A percentile compares a stretch with the other conserved stretches of the same genome.
Conservation (phyloP, 2,888 invertebrate genomes). For the Tipula unca region DNA sequence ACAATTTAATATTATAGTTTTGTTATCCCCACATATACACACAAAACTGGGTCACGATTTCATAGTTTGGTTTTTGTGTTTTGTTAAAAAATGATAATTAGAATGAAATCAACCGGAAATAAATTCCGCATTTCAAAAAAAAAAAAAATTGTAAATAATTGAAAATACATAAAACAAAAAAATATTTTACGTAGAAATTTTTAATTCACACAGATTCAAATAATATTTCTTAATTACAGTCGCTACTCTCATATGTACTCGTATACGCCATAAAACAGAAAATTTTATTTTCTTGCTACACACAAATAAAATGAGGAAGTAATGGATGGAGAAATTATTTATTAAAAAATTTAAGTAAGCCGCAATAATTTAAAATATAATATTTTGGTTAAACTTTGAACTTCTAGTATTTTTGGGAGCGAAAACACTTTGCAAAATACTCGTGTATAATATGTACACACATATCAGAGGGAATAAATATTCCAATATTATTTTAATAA, state of each 20-base stretch:
- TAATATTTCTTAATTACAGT: background rate
- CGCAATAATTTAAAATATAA: background rate
- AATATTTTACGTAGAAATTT: background rate
- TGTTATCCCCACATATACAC: background rate
- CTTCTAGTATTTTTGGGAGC: background rate
- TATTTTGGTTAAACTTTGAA: background rate
- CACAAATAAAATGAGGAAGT: background rate
- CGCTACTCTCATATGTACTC: too few relatives aligned
- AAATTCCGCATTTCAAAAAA: background rate
- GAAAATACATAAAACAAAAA: too few relatives aligned
- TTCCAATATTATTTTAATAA: too few relatives aligned
- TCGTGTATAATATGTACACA: background rate
- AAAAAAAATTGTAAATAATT: background rate
- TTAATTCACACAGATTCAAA: background rate
- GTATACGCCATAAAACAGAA: background rate
- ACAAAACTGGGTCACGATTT: background rate
- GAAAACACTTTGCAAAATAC: background rate
- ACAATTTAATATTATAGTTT: background rate
- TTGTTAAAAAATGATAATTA: background rate
- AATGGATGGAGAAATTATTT: background rate
- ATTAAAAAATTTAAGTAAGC: background rate
- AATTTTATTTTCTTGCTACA: background rate
- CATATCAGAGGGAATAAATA: background rate
- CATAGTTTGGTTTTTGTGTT: background rate
- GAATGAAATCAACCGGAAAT: background rate